Percentiles rank a stretch among this genome's conserved stretches.
Conservation (phyloP, 2,113 vertebrate genomes). For the Oryzias woworae region DNA sequence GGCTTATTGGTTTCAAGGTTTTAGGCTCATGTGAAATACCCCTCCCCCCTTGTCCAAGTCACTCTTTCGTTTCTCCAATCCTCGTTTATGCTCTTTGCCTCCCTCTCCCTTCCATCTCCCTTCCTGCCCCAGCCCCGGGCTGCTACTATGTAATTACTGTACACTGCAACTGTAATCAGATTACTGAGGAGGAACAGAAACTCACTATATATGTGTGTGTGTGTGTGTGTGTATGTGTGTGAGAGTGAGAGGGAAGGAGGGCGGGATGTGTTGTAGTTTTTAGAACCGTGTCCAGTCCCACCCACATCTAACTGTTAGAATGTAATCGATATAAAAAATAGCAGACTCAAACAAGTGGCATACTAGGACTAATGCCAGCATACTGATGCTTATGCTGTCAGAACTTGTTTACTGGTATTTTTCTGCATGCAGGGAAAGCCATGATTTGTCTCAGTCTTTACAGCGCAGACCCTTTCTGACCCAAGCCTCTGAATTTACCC, state of each 20-base stretch:
- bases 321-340: conserved; percentile 53
- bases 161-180: conserved; percentile 61
- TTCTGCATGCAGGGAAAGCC: too few species aligned
- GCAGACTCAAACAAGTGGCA: conserved; percentile 34
- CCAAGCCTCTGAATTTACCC: too few species aligned
- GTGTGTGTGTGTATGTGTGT: conserved; percentile 3
- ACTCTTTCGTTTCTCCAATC: conserved; percentile 40
- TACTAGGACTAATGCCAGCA: conserved; percentile 22
- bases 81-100: conserved; percentile 34
- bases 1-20: conserved; percentile 54
- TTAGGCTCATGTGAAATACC: conserved; percentile 41
- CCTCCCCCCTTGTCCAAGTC: conserved; percentile 32
- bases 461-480: too few species aligned
- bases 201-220: conserved; percentile 20
- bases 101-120: conserved; percentile 49
- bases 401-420: too few species aligned
- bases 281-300: conserved; percentile 20
- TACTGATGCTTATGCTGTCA: conserved; percentile 8
- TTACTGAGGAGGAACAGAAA: conserved; percentile 63
- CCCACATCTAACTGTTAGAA: conserved; percentile 27
- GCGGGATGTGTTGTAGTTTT: conserved; percentile 21
- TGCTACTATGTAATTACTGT: conserved; percentile 64
- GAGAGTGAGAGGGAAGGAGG: conserved; percentile 1
- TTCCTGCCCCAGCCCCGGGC: conserved; percentile 42
- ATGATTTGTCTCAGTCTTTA: too few species aligned